Conservation (phyloP, 2,888 invertebrate species). For the Machimus atricapillus region DNA sequence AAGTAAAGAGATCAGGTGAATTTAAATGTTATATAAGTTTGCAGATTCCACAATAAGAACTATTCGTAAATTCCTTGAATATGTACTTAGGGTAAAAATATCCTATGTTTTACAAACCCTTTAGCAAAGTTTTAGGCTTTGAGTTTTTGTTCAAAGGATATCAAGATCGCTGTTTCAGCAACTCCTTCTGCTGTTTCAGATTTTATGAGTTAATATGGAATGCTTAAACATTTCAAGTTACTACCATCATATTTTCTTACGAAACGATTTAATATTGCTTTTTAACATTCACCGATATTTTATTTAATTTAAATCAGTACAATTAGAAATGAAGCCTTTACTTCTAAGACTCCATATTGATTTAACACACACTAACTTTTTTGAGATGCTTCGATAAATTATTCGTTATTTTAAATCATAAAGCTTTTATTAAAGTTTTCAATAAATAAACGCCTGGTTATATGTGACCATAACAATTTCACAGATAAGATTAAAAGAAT, state of each 20-base stretch:
- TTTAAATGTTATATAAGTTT: background rate
- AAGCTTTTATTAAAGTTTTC: background rate
- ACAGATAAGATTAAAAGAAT: background rate
- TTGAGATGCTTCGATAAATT: background rate
- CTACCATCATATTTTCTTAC: too few species aligned
- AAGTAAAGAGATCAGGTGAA: conserved; percentile 4
- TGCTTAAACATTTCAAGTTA: too few species aligned
- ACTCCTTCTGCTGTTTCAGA: background rate
- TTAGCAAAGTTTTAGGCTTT: background rate
- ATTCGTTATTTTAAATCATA: background rate
- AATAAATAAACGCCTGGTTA: background rate
- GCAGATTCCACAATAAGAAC: background rate
- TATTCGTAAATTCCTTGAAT: background rate
- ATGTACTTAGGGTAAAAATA: background rate
- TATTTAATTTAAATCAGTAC: too few species aligned
- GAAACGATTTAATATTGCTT: too few species aligned
- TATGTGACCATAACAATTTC: background rate
- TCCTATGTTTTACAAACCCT: background rate
- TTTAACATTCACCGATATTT: too few species aligned
- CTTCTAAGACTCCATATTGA: too few species aligned
- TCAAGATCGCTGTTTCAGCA: background rate
- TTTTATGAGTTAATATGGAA: background rate
- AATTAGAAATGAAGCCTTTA: too few species aligned
- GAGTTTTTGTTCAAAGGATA: background rate
- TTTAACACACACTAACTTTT: too few species aligned